A percentile compares a stretch with the other conserved stretches of the same genome.
phyloP scores from a whole-genome alignment of 2,113 vertebrate genomes.

The Dasyprocta punctata region DNA sequence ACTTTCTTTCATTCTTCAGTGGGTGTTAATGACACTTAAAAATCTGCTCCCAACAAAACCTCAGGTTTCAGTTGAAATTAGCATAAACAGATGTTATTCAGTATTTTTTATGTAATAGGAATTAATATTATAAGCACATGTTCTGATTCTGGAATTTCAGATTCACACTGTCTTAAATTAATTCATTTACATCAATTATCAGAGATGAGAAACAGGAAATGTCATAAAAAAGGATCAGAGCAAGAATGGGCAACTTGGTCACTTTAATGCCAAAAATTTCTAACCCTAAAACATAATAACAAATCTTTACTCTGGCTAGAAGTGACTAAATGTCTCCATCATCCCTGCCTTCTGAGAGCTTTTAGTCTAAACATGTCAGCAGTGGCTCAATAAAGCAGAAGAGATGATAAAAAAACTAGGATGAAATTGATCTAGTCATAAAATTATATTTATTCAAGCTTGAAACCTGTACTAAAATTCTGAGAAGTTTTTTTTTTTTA shows the following conservation, averaged over 20 bases:
- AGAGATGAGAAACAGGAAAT: background rate
- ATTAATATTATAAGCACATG: background rate
- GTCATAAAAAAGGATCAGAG: background rate
- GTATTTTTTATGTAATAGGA: background rate
- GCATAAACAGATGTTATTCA: background rate
- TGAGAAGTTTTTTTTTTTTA: constrained; percentile 23
- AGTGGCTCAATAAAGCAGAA: background rate
- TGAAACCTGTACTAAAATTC: background rate
- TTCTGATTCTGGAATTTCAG: background rate
- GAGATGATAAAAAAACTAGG: background rate
- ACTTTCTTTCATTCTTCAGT: background rate
- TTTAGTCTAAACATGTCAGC: background rate
- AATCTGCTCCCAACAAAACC: background rate
- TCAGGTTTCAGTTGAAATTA: constrained; percentile 20
- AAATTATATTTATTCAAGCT: background rate
- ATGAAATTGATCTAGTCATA: background rate
- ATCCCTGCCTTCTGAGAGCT: background rate
- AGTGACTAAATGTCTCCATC: background rate
- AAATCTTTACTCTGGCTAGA: background rate
- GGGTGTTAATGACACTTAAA: background rate
- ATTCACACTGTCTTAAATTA: background rate
- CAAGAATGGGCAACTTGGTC: background rate
- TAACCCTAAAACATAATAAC: background rate
- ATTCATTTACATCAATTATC: background rate
- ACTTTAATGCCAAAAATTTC: background rate